These are phyloP conservation scores for Tragelaphus eurycerus DNA, from an alignment of 2,797 vertebrate genomes.

Conservation along the genomic window DNA sequence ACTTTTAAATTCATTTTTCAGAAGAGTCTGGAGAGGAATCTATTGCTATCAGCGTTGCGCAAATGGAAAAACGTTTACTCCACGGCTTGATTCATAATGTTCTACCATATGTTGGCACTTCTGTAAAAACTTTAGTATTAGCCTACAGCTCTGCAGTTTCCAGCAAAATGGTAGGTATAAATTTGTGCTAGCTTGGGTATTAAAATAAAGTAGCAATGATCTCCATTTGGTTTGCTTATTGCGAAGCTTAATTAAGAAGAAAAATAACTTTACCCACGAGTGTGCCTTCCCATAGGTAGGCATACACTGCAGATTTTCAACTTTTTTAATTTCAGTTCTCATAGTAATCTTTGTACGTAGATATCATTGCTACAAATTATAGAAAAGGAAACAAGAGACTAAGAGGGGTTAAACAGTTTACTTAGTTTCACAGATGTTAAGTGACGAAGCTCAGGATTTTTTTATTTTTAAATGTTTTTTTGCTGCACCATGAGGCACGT, in stretches of 20 bases:
- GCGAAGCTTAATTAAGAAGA: neutral
- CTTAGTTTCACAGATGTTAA: neutral
- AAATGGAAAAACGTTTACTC: slow-evolving; percentile 93
- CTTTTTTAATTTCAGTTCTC: neutral
- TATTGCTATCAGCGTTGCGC: slow-evolving; percentile 89
- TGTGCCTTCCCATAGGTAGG: neutral
- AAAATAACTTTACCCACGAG: neutral
- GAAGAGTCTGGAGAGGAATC: slow-evolving; percentile 88
- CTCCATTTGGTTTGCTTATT: slow-evolving; percentile 26
- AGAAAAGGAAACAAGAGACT: neutral
- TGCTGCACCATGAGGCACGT: neutral
- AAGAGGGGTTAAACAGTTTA: neutral
- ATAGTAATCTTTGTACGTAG: neutral
- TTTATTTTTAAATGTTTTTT: neutral
- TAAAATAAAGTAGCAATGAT: neutral
- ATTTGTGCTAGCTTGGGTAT: slow-evolving; percentile 8
- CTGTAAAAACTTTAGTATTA: slow-evolving; percentile 93
- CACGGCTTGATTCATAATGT: slow-evolving; percentile 95
- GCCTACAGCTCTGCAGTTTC: slow-evolving; percentile 95
- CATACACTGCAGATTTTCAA: neutral
- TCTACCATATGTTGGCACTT: slow-evolving; percentile 91
- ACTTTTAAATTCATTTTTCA: slow-evolving; percentile 78
- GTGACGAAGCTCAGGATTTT: neutral
- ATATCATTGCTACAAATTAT: neutral
- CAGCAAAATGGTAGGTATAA: slow-evolving; percentile 94